phyloP scores from a whole-genome alignment of 1,140 invertebrate species.

The Melitaea cinxia region DNA sequence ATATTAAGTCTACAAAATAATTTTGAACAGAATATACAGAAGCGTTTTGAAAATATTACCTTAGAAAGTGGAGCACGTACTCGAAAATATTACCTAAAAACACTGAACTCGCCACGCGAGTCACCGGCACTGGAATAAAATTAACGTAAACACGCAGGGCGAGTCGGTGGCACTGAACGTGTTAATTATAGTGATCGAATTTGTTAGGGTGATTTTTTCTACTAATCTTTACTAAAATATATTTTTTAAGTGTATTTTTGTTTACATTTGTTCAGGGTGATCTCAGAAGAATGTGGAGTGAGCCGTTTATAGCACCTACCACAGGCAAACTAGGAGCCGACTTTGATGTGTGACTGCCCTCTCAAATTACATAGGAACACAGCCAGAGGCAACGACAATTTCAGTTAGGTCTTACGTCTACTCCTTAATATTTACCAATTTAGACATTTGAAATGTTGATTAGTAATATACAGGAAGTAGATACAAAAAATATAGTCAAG shows the following conservation, averaged over 20 bases:
- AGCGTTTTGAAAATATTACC: no score
- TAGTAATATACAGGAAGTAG: slow-evolving; percentile 9
- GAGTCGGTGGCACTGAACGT: no score
- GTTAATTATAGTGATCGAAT: no score
- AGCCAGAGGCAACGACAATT: slow-evolving; percentile 5
- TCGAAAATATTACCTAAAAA: no score
- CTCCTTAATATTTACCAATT: slow-evolving; percentile 9
- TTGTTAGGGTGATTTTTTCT: no score
- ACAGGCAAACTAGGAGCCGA: slow-evolving; percentile 83
- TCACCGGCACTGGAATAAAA: no score
- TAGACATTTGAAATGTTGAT: slow-evolving; percentile 10
- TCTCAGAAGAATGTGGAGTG: slow-evolving; percentile 98
- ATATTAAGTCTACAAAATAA: no score
- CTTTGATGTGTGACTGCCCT: slow-evolving; percentile 74
- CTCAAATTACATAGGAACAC: not conserved
- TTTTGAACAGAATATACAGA: no score
- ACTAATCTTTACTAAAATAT: no score
- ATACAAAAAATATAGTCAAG: not conserved
- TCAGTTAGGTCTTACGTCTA: slow-evolving; percentile 26
- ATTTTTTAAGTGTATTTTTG: not conserved
- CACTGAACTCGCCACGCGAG: no score
- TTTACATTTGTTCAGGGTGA: slow-evolving; percentile 88
- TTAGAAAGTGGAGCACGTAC: no score
- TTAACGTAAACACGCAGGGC: no score
- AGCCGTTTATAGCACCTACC: slow-evolving; percentile 94